Percentiles rank a stretch among this genome's conserved stretches.
Evolutionary conservation across 2,888 invertebrate genomes (phyloP).

Genomic region (Phaonia tiefii): DNA sequence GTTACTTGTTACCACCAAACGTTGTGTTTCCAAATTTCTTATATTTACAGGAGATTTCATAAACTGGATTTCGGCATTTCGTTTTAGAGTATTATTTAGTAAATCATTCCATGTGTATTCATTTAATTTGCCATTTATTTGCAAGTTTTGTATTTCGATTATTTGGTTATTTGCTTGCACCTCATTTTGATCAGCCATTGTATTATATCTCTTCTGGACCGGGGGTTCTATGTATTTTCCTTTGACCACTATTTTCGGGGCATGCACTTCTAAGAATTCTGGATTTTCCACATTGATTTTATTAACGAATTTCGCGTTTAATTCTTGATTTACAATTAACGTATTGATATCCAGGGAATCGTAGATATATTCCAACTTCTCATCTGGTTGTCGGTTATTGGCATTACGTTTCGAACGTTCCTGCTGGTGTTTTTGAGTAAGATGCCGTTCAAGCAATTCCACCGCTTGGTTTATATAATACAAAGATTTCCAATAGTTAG

Average conservation of each 20-base stretch:
- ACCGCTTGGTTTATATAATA: constrained; percentile 74
- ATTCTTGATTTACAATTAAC: constrained; percentile 71
- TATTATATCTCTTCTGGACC: constrained; percentile 43
- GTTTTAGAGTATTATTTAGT: constrained; percentile 81
- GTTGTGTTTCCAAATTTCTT: constrained; percentile 74
- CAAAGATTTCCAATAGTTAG: constrained; percentile 76
- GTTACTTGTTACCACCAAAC: constrained; percentile 72
- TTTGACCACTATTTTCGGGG: constrained; percentile 71
- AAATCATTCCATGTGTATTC: constrained; percentile 80
- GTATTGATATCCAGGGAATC: constrained; percentile 73
- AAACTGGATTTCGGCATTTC: constrained; percentile 80
- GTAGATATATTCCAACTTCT: constrained; percentile 69
- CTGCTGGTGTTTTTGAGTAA: constrained; percentile 48
- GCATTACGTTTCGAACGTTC: constrained; percentile 64
- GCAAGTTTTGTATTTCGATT: constrained; percentile 79
- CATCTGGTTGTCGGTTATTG: not conserved
- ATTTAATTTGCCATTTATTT: constrained; percentile 81
- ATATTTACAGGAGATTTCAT: constrained; percentile 75
- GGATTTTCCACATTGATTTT: constrained; percentile 69
- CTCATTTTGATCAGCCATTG: constrained; percentile 28
- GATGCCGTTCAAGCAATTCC: constrained; percentile 71
- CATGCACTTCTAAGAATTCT: constrained; percentile 73
- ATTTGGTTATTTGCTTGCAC: constrained; percentile 62
- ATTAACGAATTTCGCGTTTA: constrained; percentile 73
- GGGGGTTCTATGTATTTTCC: constrained; percentile 58